phyloP scores from a whole-genome alignment of 2,888 invertebrate genomes.

The Stenurella melanura region DNA sequence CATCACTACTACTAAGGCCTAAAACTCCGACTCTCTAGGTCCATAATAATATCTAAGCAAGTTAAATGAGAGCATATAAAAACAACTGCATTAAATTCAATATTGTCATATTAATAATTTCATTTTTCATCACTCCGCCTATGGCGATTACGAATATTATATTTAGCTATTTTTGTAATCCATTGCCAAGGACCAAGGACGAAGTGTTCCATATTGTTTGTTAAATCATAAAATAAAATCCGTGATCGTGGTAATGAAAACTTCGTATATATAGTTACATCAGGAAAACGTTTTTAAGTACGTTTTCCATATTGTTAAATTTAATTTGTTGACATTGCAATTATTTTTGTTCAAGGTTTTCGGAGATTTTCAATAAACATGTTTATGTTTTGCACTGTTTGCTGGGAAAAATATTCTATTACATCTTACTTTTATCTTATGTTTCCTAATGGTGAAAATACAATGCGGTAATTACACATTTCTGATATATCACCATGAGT shows the following conservation, averaged over 20 bases:
- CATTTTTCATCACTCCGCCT: slow-evolving; percentile 34
- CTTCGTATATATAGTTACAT: slow-evolving; percentile 36
- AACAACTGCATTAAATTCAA: background rate
- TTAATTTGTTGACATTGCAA: slow-evolving; percentile 45
- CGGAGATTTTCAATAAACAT: slow-evolving; percentile 44
- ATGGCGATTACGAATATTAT: slow-evolving; percentile 50
- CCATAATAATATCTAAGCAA: too few relatives aligned
- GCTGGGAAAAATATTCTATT: slow-evolving; percentile 31
- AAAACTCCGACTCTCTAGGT: too few relatives aligned
- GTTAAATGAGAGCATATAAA: too few relatives aligned
- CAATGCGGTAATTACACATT: background rate
- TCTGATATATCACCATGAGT: background rate
- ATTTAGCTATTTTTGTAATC: slow-evolving; percentile 55
- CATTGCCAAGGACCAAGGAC: slow-evolving; percentile 60
- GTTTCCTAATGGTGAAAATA: slow-evolving; percentile 26
- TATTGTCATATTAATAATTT: background rate
- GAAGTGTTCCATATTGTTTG: slow-evolving; percentile 54
- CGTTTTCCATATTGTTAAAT: slow-evolving; percentile 40
- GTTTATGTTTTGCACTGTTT: slow-evolving; percentile 37
- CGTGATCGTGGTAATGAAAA: slow-evolving; percentile 44
- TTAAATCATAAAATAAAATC: slow-evolving; percentile 51
- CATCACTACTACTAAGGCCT: too few relatives aligned
- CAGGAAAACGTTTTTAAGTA: slow-evolving; percentile 24
- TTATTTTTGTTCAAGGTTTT: slow-evolving; percentile 47
- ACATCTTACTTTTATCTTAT: slow-evolving; percentile 16